Evolutionary conservation across 2,888 invertebrate species (phyloP).

Genomic region (Hypselothyrea guttata): DNA sequence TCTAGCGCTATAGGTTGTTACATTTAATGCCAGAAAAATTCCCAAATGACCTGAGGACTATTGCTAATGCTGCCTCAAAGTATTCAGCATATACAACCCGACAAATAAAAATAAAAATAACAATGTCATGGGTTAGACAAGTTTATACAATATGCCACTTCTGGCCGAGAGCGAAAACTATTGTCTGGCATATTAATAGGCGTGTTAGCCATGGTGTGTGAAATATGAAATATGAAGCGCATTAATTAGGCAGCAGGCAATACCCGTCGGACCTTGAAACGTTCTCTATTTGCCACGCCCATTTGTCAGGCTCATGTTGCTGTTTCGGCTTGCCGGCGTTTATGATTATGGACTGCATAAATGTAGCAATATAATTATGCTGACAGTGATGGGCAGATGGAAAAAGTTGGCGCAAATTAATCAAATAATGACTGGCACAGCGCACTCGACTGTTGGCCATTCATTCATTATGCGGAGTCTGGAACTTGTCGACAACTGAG

Average conservation of each 20-base stretch:
- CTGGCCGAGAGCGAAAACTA: slow-evolving; percentile 26
- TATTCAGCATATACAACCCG: too few relatives aligned
- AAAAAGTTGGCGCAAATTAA: slow-evolving; percentile 61
- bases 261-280: slow-evolving; percentile 51
- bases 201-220: slow-evolving; percentile 33
- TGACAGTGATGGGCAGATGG: slow-evolving; percentile 38
- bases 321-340: slow-evolving; percentile 8
- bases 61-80: too few relatives aligned
- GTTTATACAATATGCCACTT: neutral
- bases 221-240: slow-evolving; percentile 49
- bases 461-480: slow-evolving; percentile 58
- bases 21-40: too few relatives aligned
- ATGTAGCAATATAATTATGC: slow-evolving; percentile 66
- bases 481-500: slow-evolving; percentile 33
- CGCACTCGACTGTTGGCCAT: slow-evolving; percentile 40
- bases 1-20: too few relatives aligned
- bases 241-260: slow-evolving; percentile 64
- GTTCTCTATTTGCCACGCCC: slow-evolving; percentile 18
- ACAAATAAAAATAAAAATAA: too few relatives aligned
- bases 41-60: too few relatives aligned
- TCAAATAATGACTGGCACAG: slow-evolving; percentile 32
- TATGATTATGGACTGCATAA: slow-evolving; percentile 26
- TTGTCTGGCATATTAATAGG: slow-evolving; percentile 49
- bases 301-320: slow-evolving; percentile 63
- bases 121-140: neutral